Evolutionary conservation across 1,140 invertebrate genomes (phyloP).

Genomic region (Bombus soroeensis): DNA sequence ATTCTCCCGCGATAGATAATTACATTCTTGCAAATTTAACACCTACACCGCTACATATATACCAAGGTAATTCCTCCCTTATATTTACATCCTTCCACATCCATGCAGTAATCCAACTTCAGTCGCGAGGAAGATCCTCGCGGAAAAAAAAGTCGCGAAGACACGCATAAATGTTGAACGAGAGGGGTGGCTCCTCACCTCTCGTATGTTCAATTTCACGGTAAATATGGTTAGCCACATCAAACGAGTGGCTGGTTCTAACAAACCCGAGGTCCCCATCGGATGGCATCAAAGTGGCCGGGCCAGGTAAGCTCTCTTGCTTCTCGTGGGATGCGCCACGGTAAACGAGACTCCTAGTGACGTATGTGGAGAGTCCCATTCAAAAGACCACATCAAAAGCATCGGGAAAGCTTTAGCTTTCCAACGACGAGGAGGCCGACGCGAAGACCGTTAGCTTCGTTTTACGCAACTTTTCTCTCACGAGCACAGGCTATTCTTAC

Average conservation of each 20-base stretch:
- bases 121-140: not conserved
- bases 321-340: slow-evolving; percentile 39
- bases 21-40: not conserved
- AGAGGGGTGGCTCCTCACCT: slow-evolving; percentile 9
- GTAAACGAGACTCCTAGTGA: slow-evolving; percentile 38
- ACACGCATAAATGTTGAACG: not conserved
- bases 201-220: slow-evolving; percentile 60
- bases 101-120: not conserved
- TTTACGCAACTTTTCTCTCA: slow-evolving; percentile 60
- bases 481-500: slow-evolving; percentile 37
- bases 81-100: no score
- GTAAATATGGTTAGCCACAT: slow-evolving; percentile 60
- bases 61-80: no score
- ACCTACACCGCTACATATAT: no score
- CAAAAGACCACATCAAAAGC: slow-evolving; percentile 63
- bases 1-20: not conserved
- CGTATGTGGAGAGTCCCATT: slow-evolving; percentile 56
- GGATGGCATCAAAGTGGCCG: slow-evolving; percentile 59
- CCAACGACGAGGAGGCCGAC: slow-evolving; percentile 47
- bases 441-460: slow-evolving; percentile 37
- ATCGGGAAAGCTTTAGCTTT: slow-evolving; percentile 39
- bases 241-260: slow-evolving; percentile 59
- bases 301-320: slow-evolving; percentile 52
- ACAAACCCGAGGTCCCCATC: slow-evolving; percentile 43
- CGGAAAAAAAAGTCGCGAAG: not conserved